These are phyloP conservation scores for Damaliscus lunatus DNA, from an alignment of 2,113 vertebrate genomes.

Conservation along the genomic window DNA sequence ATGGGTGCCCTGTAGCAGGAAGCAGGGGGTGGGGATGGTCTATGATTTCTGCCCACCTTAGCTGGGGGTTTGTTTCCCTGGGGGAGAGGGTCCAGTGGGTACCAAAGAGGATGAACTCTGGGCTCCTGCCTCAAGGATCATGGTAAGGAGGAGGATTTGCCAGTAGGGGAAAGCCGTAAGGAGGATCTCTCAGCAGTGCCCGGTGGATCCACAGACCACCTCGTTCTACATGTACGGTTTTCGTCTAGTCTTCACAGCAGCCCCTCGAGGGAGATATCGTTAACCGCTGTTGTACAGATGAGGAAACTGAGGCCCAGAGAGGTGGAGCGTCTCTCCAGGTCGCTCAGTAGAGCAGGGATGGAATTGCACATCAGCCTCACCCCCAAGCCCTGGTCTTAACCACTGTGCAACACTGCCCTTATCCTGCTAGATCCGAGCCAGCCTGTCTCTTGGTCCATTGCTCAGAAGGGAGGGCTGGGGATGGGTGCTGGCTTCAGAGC, in stretches of 20 bases:
- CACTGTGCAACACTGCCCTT: not conserved
- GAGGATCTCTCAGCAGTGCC: not conserved
- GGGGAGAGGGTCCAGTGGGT: not conserved
- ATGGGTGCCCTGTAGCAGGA: not conserved
- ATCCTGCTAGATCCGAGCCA: constrained; percentile 37
- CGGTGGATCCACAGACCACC: not conserved
- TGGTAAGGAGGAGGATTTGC: not conserved
- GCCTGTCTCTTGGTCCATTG: constrained; percentile 8
- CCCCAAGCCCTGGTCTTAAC: not conserved
- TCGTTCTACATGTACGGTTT: fast-evolving
- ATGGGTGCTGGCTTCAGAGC: not conserved
- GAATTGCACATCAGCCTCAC: not conserved
- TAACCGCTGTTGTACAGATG: not conserved
- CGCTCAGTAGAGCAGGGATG: not conserved
- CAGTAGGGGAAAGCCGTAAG: not conserved
- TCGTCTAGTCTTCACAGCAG: not conserved
- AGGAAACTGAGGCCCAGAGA: not conserved
- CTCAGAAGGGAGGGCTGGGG: not conserved
- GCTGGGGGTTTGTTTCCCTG: not conserved
- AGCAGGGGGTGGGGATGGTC: not conserved
- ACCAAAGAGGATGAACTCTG: not conserved
- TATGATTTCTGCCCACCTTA: not conserved
- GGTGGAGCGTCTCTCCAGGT: not conserved
- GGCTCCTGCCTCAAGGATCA: not conserved
- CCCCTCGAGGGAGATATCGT: not conserved